Base-by-base conservation (phyloP, 2,113 vertebrate genomes). In the Rhombomys opimus region DNA sequence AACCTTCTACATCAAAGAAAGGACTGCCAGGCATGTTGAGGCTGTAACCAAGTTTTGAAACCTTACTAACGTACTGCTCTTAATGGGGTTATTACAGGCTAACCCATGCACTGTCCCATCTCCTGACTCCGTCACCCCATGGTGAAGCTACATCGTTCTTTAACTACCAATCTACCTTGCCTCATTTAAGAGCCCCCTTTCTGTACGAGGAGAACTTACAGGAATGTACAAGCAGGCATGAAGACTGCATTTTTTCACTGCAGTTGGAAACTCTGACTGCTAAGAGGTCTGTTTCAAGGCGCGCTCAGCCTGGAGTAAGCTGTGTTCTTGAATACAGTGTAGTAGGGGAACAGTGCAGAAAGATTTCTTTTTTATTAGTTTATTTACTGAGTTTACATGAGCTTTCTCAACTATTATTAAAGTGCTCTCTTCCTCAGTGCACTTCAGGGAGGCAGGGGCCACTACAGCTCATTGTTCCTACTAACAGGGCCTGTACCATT, bases 11-110 rank as follows among this genome's bases (percentile, higher is more conserved):
- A 99, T 98, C 98, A 98, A 98, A 96, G 98, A 98, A 98, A 98
- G 98, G 99, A 99, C 99, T 99, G 99, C 96, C 97, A 98, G 98
- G 99, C 98, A 99, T 98, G 98, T 0, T 97, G 93, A 98, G 98
- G 96, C 97, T 98, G 97, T 95, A 96, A 96, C 91, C 98, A 97
- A 98, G 92, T 98, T 98, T 98, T 99, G 97, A 99, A 99, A 98
- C 93, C 97, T 97, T 96, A 75, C 89, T 98, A 98, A 98, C 96
- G 95, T 95, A 98, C 97, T 99, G 98, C 59, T 70, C n/a, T 63
- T 76, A 23, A 0, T 87, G 72, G 57, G 63, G 20, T 76, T 57
- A 30, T 84, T 78, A 65, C 5, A 25, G 38, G 17, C 23, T 75
- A 92, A 90, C 23, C 14, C 63, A 73, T 1, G 41, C 50, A 92